These are phyloP conservation scores for Pteropus alecto DNA, from an alignment of 2,113 vertebrate genomes.

Conservation along the genomic window DNA sequence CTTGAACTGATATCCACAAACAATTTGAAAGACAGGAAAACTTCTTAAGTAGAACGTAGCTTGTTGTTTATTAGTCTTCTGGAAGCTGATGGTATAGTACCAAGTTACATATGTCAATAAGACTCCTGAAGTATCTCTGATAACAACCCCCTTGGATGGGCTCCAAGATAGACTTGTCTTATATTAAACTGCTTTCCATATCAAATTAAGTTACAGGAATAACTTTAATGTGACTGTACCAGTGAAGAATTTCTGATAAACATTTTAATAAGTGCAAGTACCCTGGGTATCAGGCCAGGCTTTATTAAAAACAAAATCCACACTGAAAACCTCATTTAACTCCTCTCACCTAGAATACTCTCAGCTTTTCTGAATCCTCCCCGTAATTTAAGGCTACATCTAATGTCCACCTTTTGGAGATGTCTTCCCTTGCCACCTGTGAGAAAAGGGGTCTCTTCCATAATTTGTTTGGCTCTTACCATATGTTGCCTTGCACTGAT, in stretches of 20 bases:
- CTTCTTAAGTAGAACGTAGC: background rate
- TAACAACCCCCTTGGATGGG: background rate
- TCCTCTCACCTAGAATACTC: background rate
- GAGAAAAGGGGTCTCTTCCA: background rate
- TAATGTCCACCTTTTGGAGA: background rate
- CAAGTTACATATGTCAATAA: background rate
- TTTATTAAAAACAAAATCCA: background rate
- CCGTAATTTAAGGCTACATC: background rate
- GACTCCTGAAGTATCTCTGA: background rate
- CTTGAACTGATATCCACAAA: background rate
- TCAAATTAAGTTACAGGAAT: background rate
- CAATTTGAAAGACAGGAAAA: constrained; percentile 5
- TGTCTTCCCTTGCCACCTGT: background rate
- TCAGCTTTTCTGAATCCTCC: background rate
- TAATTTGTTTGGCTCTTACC: background rate
- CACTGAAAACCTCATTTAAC: background rate
- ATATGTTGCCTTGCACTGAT: background rate
- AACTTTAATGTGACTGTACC: background rate
- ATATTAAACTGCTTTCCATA: background rate
- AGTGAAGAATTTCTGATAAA: constrained; percentile 20
- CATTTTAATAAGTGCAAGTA: background rate
- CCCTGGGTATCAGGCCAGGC: background rate
- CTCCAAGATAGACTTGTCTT: background rate
- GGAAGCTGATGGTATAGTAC: background rate
- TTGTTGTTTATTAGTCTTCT: background rate